phyloP scores from a whole-genome alignment of 2,888 invertebrate genomes.

The Serripes groenlandicus region DNA sequence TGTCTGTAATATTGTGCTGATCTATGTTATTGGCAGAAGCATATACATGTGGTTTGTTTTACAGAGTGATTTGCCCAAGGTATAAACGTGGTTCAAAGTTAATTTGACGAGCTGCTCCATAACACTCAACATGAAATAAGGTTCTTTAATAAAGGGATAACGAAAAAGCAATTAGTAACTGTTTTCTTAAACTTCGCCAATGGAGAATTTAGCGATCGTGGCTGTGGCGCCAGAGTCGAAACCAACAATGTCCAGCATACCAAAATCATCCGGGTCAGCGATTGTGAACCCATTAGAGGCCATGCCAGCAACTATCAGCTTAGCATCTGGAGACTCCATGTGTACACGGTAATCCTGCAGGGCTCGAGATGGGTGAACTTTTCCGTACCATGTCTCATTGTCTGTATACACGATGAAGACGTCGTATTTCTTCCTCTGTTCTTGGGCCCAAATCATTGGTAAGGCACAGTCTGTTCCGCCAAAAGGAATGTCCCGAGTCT shows the following conservation, averaged over 20 bases:
- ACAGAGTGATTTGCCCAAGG: no score
- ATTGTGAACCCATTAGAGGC: conserved; percentile 85
- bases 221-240: conserved; percentile 86
- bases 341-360: conserved; percentile 89
- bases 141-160: no score
- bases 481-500: conserved; percentile 61
- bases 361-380: conserved; percentile 87
- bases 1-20: no score
- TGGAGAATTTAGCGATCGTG: conserved; percentile 82
- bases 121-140: no score
- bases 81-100: no score
- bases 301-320: conserved; percentile 82
- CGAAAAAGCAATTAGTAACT: no score
- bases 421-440: conserved; percentile 89
- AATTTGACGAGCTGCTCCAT: no score
- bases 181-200: conserved; percentile 40
- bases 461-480: conserved; percentile 79
- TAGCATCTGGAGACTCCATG: conserved; percentile 81
- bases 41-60: no score
- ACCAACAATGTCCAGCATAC: conserved; percentile 86
- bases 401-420: conserved; percentile 92
- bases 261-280: conserved; percentile 86
- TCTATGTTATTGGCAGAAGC: no score
- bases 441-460: conserved; percentile 89
- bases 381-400: conserved; percentile 83